Evolutionary conservation across 2,888 invertebrate species (phyloP).

Genomic region (Smittia aterrima): DNA sequence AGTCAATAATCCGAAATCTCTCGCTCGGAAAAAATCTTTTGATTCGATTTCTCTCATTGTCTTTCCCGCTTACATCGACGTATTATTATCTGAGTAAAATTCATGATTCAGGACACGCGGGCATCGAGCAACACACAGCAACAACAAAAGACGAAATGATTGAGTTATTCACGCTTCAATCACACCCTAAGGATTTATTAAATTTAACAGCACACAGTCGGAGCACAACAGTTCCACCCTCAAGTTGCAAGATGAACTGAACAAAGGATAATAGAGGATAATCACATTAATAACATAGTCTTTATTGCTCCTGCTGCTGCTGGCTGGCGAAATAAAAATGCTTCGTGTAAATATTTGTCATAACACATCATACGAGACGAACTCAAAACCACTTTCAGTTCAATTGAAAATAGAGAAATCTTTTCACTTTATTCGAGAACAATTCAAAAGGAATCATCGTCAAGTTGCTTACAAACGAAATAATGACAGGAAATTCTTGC

Average conservation of each 20-base stretch:
- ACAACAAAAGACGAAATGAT: conserved; percentile 21
- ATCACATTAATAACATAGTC: conserved; percentile 31
- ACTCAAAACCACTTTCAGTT: too few relatives aligned
- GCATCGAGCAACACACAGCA: background rate
- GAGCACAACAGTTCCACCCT: conserved; percentile 12
- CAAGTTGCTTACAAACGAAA: background rate
- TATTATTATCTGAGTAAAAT: background rate
- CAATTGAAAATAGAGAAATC: too few relatives aligned
- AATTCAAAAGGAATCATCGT: background rate
- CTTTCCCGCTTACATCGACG: background rate
- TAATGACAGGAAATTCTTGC: background rate
- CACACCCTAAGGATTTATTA: conserved; percentile 32
- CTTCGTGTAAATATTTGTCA: background rate
- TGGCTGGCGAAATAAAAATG: background rate
- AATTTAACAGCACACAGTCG: conserved; percentile 12
- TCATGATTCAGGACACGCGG: background rate
- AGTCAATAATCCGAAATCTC: background rate
- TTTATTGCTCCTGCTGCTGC: background rate
- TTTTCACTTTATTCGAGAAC: background rate
- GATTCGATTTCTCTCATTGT: background rate
- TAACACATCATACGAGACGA: background rate
- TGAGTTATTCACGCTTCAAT: conserved; percentile 40
- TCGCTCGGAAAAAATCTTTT: conserved; percentile 6
- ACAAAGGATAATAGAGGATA: conserved; percentile 19
- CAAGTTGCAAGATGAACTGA: background rate